These are phyloP conservation scores for Verasper variegatus DNA, from an alignment of 2,113 vertebrate genomes.

Conservation along the genomic window DNA sequence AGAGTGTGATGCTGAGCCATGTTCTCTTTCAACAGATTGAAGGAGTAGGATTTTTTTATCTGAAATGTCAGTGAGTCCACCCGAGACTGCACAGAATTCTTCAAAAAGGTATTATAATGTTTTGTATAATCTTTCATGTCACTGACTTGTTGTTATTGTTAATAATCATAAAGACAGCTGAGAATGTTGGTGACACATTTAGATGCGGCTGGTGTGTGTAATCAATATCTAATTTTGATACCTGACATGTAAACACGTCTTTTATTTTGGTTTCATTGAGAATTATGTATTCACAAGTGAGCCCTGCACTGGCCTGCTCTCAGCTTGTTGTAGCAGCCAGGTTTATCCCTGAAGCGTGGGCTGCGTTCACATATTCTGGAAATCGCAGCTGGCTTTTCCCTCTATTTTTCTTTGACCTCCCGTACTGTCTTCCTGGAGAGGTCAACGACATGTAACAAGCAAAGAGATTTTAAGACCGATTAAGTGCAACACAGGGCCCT, in stretches of 20 bases:
- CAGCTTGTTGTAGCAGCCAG: background rate
- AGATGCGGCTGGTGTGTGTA: background rate
- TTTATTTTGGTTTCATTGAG: background rate
- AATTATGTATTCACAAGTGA: background rate
- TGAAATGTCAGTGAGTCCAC: slow-evolving; percentile 79
- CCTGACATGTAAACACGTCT: background rate
- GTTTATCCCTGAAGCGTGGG: background rate
- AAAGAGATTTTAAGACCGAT: slow-evolving; percentile 12
- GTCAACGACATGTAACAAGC: slow-evolving; percentile 33
- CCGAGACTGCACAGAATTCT: slow-evolving; percentile 72
- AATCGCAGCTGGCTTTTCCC: slow-evolving; percentile 18
- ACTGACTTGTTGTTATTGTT: background rate
- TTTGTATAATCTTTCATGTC: background rate
- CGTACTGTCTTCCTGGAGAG: slow-evolving; percentile 8
- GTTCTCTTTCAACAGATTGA: slow-evolving; percentile 60
- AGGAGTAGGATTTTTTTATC: slow-evolving; percentile 68
- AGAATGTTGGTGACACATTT: background rate
- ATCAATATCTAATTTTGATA: background rate
- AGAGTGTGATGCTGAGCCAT: slow-evolving; percentile 31
- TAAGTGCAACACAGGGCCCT: background rate
- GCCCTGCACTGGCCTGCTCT: background rate
- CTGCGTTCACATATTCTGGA: slow-evolving; percentile 6
- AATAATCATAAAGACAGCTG: background rate
- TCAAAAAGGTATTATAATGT: slow-evolving; percentile 66
- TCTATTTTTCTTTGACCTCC: slow-evolving; percentile 17